phyloP scores from a whole-genome alignment of 1,140 invertebrate genomes.

The Camponotus vicinus region DNA sequence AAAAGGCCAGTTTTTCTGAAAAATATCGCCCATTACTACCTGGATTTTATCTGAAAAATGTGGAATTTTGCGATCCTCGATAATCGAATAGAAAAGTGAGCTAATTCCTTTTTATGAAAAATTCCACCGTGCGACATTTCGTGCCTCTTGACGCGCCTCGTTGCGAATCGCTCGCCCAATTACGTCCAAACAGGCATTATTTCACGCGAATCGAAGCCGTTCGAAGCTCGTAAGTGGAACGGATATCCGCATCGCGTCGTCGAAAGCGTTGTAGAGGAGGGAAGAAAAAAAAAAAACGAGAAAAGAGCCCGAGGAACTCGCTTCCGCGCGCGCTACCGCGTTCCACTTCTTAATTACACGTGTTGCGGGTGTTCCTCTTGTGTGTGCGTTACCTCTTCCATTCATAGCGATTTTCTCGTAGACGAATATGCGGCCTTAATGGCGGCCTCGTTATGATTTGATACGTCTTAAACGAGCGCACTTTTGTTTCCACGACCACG shows the following conservation, averaged over 20 bases:
- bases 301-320: neutral
- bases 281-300: constrained; percentile 27
- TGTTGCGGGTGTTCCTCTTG: neutral
- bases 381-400: constrained; percentile 24
- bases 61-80: too few relatives aligned
- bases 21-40: too few relatives aligned
- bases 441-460: constrained; percentile 29
- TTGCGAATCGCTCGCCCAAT: constrained; percentile 15
- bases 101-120: constrained; percentile 5
- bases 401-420: constrained; percentile 44
- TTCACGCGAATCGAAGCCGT: constrained; percentile 52
- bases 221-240: constrained; percentile 59
- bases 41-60: too few relatives aligned
- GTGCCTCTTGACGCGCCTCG: neutral
- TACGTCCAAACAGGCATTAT: constrained; percentile 28
- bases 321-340: neutral
- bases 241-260: constrained; percentile 55
- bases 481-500: neutral
- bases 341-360: constrained; percentile 55
- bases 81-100: too few relatives aligned
- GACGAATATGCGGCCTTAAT: constrained; percentile 12
- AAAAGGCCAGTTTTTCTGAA: too few relatives aligned
- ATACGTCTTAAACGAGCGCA: constrained; percentile 4
- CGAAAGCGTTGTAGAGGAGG: constrained; percentile 8
- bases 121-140: neutral